A percentile compares a stretch with the other conserved stretches of the same genome.
Conservation (phyloP, 2,888 invertebrate species). For the Polydrusus pterygomalis region DNA sequence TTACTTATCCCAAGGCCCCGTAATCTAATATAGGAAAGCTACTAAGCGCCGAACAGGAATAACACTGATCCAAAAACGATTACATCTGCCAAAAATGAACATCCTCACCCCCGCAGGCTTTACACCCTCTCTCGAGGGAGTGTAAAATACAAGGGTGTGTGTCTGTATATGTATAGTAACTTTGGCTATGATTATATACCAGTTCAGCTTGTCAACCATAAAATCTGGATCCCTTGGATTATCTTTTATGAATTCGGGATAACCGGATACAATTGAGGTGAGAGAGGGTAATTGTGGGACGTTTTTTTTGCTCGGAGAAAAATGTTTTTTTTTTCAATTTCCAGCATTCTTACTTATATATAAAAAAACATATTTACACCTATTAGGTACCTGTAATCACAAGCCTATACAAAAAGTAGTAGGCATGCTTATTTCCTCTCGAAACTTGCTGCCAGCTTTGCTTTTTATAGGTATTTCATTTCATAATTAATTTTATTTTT, state of each 20-base stretch:
- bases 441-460: too few relatives aligned
- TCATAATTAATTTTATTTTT: too few relatives aligned
- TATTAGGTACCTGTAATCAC: too few relatives aligned
- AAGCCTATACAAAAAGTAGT: too few relatives aligned
- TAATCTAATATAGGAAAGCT: conserved; percentile 71
- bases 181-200: conserved; percentile 49
- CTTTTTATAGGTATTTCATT: too few relatives aligned
- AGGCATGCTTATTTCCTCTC: too few relatives aligned
- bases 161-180: conserved; percentile 35
- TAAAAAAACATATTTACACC: too few relatives aligned
- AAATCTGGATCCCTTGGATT: conserved; percentile 49
- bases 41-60: conserved; percentile 71
- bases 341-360: too few relatives aligned
- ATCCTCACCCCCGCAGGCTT: conserved; percentile 65
- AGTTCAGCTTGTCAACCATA: conserved; percentile 46
- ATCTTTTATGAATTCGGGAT: conserved; percentile 26
- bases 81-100: conserved; percentile 74
- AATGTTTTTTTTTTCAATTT: too few relatives aligned
- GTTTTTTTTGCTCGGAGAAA: too few relatives aligned
- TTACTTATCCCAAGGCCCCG: conserved; percentile 58
- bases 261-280: conserved; percentile 4
- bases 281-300: not conserved
- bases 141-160: conserved; percentile 42
- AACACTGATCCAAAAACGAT: conserved; percentile 73
- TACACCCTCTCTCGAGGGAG: conserved; percentile 32